phyloP scores from a whole-genome alignment of 1,140 invertebrate genomes.

The Atopsyche davidsoni region DNA sequence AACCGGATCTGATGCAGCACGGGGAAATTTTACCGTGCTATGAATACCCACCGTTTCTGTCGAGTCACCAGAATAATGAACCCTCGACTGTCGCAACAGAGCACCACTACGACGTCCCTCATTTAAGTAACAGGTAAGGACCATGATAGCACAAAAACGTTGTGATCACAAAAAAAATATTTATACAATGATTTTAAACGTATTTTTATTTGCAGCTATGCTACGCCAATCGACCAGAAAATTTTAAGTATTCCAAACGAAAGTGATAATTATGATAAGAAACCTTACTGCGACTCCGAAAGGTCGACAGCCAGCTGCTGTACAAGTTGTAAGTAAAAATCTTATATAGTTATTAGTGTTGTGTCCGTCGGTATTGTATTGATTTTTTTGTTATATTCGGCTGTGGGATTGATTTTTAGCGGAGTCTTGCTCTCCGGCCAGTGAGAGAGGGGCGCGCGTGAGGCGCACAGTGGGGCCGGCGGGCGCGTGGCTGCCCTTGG shows the following conservation, averaged over 20 bases:
- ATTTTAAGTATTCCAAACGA: slow-evolving; percentile 54
- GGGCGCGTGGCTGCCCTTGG: slow-evolving; percentile 58
- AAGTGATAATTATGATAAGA: slow-evolving; percentile 59
- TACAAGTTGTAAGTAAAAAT: slow-evolving; percentile 51
- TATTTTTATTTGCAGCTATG: slow-evolving; percentile 44
- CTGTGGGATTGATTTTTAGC: slow-evolving; percentile 16
- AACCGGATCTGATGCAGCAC: slow-evolving; percentile 76
- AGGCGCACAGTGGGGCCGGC: slow-evolving; percentile 44
- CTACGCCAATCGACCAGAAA: slow-evolving; percentile 55
- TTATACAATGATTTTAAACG: background rate
- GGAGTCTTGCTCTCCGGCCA: slow-evolving; percentile 3
- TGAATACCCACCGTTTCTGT: slow-evolving; percentile 27
- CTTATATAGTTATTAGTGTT: too few species aligned
- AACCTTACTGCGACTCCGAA: slow-evolving; percentile 60
- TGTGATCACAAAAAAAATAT: background rate
- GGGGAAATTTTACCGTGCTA: slow-evolving; percentile 37
- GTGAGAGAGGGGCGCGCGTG: background rate
- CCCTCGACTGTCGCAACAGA: slow-evolving; percentile 46
- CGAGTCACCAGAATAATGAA: slow-evolving; percentile 31
- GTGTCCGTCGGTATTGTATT: slow-evolving; percentile 2
- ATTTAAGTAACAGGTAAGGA: slow-evolving; percentile 55
- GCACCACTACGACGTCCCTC: slow-evolving; percentile 82
- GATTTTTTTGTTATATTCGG: slow-evolving; percentile 31
- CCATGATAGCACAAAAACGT: background rate
- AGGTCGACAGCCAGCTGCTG: slow-evolving; percentile 62